Conservation (phyloP, 2,113 vertebrate species). For the Hippocampus guttulatus region DNA sequence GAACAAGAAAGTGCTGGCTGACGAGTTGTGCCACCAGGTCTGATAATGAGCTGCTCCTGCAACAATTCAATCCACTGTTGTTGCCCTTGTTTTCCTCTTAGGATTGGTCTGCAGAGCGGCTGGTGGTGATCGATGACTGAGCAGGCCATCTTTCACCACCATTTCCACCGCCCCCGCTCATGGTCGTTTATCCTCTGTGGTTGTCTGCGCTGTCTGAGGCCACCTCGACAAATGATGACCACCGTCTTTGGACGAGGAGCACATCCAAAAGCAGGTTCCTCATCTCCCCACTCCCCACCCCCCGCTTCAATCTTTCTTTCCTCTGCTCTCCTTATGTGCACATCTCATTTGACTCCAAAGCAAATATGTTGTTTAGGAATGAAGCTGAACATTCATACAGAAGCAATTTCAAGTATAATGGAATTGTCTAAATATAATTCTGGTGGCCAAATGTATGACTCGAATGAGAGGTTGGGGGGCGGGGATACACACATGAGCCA, state of each 20-base stretch:
- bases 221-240: conserved; percentile 46
- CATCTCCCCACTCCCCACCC: neutral
- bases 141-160: conserved; percentile 53
- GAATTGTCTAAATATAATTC: neutral
- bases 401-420: neutral
- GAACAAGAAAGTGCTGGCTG: conserved; percentile 24
- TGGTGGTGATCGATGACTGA: conserved; percentile 53
- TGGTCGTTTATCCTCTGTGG: conserved; percentile 62
- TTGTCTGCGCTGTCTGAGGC: conserved; percentile 44
- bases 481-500: conserved; percentile 43
- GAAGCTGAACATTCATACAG: neutral
- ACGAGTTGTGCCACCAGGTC: conserved; percentile 23
- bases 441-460: neutral
- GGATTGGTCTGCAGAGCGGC: conserved; percentile 44
- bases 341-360: conserved; percentile 11
- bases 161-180: conserved; percentile 49
- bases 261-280: conserved; percentile 26
- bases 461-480: conserved; percentile 2
- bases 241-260: conserved; percentile 31
- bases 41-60: conserved; percentile 21
- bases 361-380: conserved; percentile 4
- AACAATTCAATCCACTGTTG: conserved; percentile 38
- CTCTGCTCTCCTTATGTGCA: conserved; percentile 2
- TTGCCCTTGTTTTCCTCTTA: conserved; percentile 37
- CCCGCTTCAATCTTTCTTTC: conserved; percentile 12